A percentile compares a stretch with the other conserved stretches of the same genome.
phyloP scores from a whole-genome alignment of 2,888 invertebrate species.

The Onthophagus sagittarius region DNA sequence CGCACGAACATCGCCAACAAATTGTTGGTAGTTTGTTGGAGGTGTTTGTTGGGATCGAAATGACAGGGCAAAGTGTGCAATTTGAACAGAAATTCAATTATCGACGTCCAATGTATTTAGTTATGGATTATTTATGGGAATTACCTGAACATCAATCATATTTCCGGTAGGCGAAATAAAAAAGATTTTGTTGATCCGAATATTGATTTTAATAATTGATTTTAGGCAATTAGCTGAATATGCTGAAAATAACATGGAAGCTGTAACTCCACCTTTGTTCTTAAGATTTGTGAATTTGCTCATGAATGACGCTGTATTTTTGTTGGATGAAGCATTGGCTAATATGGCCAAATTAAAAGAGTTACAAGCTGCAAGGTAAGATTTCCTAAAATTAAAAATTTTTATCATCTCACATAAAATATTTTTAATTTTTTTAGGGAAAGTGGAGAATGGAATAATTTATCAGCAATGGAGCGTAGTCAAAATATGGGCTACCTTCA shows the following conservation, averaged over 20 bases:
- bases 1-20: constrained; percentile 70
- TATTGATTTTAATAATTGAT: background rate
- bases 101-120: constrained; percentile 89
- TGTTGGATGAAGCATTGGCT: constrained; percentile 86
- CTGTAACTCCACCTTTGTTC: constrained; percentile 85
- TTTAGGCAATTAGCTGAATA: constrained; percentile 67
- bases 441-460: constrained; percentile 68
- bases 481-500: constrained; percentile 70
- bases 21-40: constrained; percentile 77
- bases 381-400: background rate
- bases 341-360: constrained; percentile 87
- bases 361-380: constrained; percentile 70
- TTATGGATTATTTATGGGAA: constrained; percentile 89
- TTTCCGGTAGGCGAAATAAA: constrained; percentile 60
- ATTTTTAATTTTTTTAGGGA: constrained; percentile 51
- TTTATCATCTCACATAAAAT: background rate
- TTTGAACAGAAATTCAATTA: constrained; percentile 98
- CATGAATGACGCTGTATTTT: constrained; percentile 95
- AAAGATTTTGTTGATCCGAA: background rate
- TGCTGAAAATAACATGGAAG: constrained; percentile 86
- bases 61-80: constrained; percentile 93
- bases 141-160: constrained; percentile 71
- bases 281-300: constrained; percentile 92
- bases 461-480: constrained; percentile 68
- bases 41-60: constrained; percentile 96